These are phyloP conservation scores for Lamprotornis superbus DNA, from an alignment of 2,113 vertebrate species.

Conservation along the genomic window DNA sequence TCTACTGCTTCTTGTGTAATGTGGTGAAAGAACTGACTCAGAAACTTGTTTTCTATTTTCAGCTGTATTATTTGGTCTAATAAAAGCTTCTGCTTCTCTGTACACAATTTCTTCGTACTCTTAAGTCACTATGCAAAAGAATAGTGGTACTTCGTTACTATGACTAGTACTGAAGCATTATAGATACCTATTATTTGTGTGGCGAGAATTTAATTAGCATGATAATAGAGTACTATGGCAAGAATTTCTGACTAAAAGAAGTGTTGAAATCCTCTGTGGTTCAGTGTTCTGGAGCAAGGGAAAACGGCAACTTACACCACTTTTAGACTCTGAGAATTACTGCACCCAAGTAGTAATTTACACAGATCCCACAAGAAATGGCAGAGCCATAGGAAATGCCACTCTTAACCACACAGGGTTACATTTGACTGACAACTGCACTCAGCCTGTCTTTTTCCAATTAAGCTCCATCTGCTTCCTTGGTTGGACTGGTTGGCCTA, in stretches of 20 bases:
- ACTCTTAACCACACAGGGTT: not conserved
- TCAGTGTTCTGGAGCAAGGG: not conserved
- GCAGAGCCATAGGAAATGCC: slow-evolving; percentile 40
- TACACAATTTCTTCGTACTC: not conserved
- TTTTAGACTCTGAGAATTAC: not conserved
- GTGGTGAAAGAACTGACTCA: slow-evolving; percentile 17
- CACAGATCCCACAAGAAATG: slow-evolving; percentile 40
- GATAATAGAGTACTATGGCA: not conserved
- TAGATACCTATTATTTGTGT: not conserved
- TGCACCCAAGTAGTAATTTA: slow-evolving; percentile 34
- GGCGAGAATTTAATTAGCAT: not conserved
- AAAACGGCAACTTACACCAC: not conserved
- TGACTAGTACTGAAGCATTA: not conserved
- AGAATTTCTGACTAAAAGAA: not conserved
- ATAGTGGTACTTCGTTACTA: not conserved
- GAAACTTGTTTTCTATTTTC: slow-evolving; percentile 39
- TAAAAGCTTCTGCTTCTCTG: slow-evolving; percentile 14
- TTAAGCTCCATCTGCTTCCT: slow-evolving; percentile 38
- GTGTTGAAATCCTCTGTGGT: not conserved
- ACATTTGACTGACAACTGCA: slow-evolving; percentile 14
- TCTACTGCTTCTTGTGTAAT: not conserved
- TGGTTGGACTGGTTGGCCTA: not conserved
- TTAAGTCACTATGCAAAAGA: not conserved
- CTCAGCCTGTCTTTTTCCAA: slow-evolving; percentile 1
- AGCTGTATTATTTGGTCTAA: not conserved